Evolutionary conservation across 2,888 invertebrate genomes (phyloP).

Genomic region (Gymnoscelis rufifasciata): DNA sequence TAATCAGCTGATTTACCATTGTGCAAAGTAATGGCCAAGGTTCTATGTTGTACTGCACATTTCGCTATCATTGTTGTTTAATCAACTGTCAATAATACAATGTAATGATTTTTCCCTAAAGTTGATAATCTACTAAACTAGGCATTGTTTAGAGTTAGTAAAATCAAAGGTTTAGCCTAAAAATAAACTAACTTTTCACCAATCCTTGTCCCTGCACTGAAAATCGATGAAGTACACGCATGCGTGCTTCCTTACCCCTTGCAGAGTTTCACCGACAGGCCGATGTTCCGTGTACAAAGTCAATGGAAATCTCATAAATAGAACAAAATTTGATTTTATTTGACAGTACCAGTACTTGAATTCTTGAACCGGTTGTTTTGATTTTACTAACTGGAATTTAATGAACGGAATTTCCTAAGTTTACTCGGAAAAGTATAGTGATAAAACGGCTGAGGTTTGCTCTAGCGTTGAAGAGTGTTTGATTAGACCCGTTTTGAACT

Average conservation of each 20-base stretch:
- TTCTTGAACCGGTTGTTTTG: neutral
- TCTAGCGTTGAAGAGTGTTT: neutral
- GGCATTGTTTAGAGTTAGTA: too few relatives aligned
- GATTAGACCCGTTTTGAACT: neutral
- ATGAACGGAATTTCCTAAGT: neutral
- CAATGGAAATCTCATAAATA: constrained; percentile 8
- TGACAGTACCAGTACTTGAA: neutral
- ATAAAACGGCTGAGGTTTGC: neutral
- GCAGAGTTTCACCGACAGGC: constrained; percentile 19
- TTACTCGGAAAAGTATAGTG: neutral
- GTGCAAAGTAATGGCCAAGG: neutral
- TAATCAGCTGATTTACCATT: neutral
- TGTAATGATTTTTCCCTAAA: too few relatives aligned
- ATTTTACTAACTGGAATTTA: constrained; percentile 1
- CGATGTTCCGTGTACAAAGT: constrained; percentile 1
- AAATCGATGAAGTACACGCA: constrained; percentile 66
- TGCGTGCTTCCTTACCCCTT: constrained; percentile 44
- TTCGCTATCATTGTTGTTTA: too few relatives aligned
- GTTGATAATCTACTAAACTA: too few relatives aligned
- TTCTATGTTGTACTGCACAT: too few relatives aligned
- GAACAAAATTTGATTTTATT: neutral
- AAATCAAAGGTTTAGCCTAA: constrained; percentile 9
- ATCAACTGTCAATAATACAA: too few relatives aligned
- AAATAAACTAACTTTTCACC: constrained; percentile 17
- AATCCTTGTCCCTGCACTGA: constrained; percentile 44